Conservation (phyloP, 2,113 vertebrate genomes). For the Albula goreensis region DNA sequence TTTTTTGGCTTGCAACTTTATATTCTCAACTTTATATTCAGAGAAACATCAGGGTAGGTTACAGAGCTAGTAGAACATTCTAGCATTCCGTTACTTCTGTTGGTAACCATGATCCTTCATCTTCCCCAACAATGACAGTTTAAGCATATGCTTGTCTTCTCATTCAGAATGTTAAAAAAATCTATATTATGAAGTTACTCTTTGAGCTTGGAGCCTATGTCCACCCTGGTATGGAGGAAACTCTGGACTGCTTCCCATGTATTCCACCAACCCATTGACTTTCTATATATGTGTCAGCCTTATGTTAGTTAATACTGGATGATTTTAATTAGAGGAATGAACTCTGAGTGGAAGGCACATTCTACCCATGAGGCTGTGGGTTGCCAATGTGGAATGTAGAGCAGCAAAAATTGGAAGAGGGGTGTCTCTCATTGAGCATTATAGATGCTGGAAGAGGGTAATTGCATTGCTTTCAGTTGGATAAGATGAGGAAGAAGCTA, state of each 20-base stretch:
- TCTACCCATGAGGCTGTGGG: constrained; percentile 36
- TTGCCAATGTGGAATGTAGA: constrained; percentile 57
- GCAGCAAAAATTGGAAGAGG: constrained; percentile 30
- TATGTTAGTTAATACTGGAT: constrained; percentile 55
- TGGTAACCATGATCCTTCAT: background rate
- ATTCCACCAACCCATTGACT: constrained; percentile 13
- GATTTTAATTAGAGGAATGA: constrained; percentile 54
- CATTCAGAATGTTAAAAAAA: background rate
- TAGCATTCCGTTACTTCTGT: background rate
- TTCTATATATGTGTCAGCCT: constrained; percentile 37
- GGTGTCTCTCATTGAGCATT: constrained; percentile 30
- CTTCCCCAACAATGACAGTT: background rate
- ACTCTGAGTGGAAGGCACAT: constrained; percentile 56
- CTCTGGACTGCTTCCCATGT: background rate
- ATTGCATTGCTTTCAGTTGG: background rate
- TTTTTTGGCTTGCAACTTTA: background rate
- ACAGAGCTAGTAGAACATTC: background rate
- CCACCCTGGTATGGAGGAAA: background rate
- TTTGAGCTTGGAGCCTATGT: background rate
- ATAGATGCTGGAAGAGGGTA: background rate
- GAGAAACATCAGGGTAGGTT: no score
- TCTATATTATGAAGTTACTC: background rate
- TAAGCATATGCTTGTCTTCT: background rate
- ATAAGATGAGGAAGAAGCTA: background rate
- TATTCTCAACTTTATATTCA: no score